Base-by-base conservation (phyloP, 2,113 vertebrate genomes). In the Ageneiosus marmoratus region DNA sequence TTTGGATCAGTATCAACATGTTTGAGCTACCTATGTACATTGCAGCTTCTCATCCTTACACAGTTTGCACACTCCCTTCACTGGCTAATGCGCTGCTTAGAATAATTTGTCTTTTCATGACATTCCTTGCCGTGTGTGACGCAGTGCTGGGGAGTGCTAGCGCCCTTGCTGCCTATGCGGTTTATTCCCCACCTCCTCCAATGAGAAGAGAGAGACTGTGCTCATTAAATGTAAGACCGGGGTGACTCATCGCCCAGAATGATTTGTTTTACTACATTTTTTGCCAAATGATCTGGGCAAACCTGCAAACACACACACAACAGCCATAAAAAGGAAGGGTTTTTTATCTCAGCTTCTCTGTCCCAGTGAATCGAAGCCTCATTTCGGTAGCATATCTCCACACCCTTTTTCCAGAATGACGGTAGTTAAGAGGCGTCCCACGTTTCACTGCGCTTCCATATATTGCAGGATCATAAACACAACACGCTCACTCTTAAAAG, bases 191-290 rank as follows among this genome's bases (percentile, higher is more conserved):
- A 75, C 56, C 53, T 46, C 65, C 74, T 85, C 81, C 86, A 85
- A 83, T 83, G 58, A 86, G 24, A 6, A 84, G 70, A 50, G 22
- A 41, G 56, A 77, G 70, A 77, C 84, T 84, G 88, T 89, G 90
- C 91, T 93, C 91, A 89, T 92, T 93, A 93, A 90, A 87, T 84
- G 88, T 89, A 91, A 89, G 74, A 81, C 89, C 81, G 41, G 78
- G 44, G 84, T 86, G 85, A 92, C 86, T 93, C 91, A 92, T 88
- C 63, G 83, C 67, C 56, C 81, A 77, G 70, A 81, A 86, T 83
- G 37, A 80, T 88, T 74, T 51, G 83, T 83, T 80, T 86, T 77
- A 41, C 73, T 56, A 65, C 86, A 86, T 77, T 56, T 84, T 41
- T 67, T 83, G 81, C 84, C 83, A 85, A 85, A 85, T 50, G 62